Percentiles rank a stretch among this genome's conserved stretches.
Evolutionary conservation across 2,113 vertebrate genomes (phyloP).

Genomic region (Centropristis striata): DNA sequence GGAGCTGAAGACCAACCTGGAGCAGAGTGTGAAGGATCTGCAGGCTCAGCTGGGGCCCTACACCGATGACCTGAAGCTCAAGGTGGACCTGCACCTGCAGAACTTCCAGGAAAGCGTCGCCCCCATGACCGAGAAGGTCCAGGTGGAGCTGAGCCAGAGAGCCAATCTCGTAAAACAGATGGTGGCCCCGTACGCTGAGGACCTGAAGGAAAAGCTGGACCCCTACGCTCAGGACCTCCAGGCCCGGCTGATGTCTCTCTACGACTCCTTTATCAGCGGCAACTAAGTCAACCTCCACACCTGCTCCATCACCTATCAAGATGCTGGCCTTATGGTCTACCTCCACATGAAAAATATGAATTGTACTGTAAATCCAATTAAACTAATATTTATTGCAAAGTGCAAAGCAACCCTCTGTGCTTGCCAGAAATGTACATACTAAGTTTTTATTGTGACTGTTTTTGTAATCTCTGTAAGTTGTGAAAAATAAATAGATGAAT

Average conservation of each 20-base stretch:
- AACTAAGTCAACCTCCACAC: constrained; percentile 56
- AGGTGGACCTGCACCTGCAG: constrained; percentile 74
- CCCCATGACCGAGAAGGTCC: constrained; percentile 79
- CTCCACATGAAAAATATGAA: constrained; percentile 45
- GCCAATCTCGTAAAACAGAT: constrained; percentile 74
- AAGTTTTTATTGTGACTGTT: constrained; percentile 56
- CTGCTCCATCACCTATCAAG: constrained; percentile 15
- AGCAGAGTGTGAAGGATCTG: constrained; percentile 77
- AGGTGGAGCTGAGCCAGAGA: constrained; percentile 72
- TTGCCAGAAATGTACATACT: constrained; percentile 69
- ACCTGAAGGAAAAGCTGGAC: constrained; percentile 74
- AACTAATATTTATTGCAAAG: constrained; percentile 73
- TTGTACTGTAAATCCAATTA: constrained; percentile 50
- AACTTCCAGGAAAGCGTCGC: constrained; percentile 79
- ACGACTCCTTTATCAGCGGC: constrained; percentile 67
- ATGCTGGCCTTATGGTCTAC: constrained; percentile 47
- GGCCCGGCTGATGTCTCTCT: constrained; percentile 68
- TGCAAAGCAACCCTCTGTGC: constrained; percentile 50
- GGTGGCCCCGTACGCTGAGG: constrained; percentile 79
- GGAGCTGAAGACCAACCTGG: constrained; percentile 74
- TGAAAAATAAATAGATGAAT: constrained; percentile 61
- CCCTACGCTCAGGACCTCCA: constrained; percentile 80
- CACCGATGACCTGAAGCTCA: constrained; percentile 73
- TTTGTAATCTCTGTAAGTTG: constrained; percentile 64
- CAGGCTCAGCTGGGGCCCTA: constrained; percentile 78